Base-by-base conservation (phyloP, 2,797 vertebrate species). In the Cetoscarus ocellatus region DNA sequence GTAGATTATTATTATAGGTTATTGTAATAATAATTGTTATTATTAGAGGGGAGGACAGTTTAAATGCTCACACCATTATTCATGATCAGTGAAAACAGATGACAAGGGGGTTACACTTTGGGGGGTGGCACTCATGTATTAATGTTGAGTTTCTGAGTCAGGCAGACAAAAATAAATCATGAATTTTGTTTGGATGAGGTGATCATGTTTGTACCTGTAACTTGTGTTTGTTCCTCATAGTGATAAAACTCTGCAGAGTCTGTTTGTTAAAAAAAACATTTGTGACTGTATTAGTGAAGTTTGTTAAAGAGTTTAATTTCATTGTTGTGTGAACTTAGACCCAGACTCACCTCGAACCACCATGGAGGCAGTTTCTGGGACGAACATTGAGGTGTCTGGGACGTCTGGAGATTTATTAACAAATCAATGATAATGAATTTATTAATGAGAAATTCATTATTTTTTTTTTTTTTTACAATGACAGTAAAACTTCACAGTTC, bases 261-360 rank as follows among this genome's bases (percentile, higher is more conserved):
- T 94, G 94, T 87, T n/a, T 63, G 62, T 35, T 55, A 54, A 83
- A 48, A 80, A 51, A 79, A 67, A 77, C 9, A 61, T 60, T 15
- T 8, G 15, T 73, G 4, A 76, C n/a, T 64, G 38, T 52, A 12
- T 51, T 45, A 44, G 13, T 44, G 7, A 10, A 10, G 19, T 1
- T 6, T 11, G 10, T 50, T 5, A 8, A 42, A 10, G 34, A 48
- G 27, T 19, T 3, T 3, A 62, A 14, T 6, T 52, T 27, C 27
- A 27, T 68, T 6, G 57, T 64, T 8, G 15, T 13, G 17, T 48
- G 19, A 14, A 58, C 49, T 15, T 3, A 19, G 38, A 42, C 58
- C 70, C 60, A 54, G 45, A 73, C 93, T 93, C 96, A 98, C 97
- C 96, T 96, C 93, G 92, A 83, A 89, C 51, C 90, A 95, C 88